Conservation (phyloP, 92 coral and sea anemone genomes). For the Bergia puertoricense region DNA sequence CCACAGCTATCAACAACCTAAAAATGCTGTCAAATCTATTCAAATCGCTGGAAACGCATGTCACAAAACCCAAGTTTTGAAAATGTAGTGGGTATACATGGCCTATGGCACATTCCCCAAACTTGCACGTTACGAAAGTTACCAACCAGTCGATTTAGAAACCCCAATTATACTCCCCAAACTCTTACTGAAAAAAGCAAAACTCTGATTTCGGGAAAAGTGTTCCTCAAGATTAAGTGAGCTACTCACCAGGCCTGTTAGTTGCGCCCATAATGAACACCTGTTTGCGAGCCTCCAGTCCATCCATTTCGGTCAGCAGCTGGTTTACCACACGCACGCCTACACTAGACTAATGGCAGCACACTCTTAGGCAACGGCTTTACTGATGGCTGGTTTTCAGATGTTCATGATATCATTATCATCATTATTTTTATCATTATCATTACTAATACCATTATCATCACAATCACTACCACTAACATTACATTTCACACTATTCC, state of each 20-base stretch:
- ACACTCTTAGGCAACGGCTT: background rate
- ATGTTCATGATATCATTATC: background rate
- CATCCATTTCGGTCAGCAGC: slow-evolving; percentile 99
- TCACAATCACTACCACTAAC: too few species aligned
- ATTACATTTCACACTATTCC: too few species aligned
- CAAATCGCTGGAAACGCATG: too few species aligned
- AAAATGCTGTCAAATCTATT: too few species aligned
- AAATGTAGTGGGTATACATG: too few species aligned
- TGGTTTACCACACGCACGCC: slow-evolving; percentile 98
- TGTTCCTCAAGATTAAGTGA: background rate
- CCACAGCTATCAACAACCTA: too few species aligned
- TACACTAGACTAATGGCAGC: slow-evolving; percentile 73
- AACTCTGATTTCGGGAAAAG: background rate
- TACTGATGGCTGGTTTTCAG: background rate
- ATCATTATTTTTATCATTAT: too few species aligned
- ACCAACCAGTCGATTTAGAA: too few species aligned
- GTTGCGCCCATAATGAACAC: slow-evolving; percentile 99
- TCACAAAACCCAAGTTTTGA: too few species aligned
- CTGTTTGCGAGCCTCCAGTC: slow-evolving; percentile 95
- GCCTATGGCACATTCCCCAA: too few species aligned
- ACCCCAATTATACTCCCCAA: background rate
- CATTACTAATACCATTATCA: background rate
- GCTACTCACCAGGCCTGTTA: slow-evolving; percentile 85
- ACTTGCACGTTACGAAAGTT: too few species aligned
- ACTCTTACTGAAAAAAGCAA: background rate